Base-by-base conservation (phyloP, 2,888 invertebrate genomes). In the Nemurella pictetii region DNA sequence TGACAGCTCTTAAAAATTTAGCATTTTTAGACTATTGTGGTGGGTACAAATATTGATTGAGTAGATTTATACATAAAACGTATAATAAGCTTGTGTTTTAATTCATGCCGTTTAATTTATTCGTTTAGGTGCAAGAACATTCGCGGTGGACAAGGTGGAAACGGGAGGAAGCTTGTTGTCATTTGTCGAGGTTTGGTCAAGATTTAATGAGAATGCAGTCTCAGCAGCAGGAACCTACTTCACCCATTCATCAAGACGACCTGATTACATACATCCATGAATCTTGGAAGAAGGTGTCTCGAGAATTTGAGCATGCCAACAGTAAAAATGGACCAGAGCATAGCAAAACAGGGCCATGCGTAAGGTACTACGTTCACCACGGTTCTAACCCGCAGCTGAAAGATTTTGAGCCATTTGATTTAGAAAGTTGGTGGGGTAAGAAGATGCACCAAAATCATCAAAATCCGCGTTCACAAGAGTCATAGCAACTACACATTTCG, bases 341-440 rank as follows among this genome's bases (percentile, higher is more conserved):
- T 74, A 83, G 80, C 30, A 86, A 86, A 84, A 83, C 84, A 20
- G 84, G 85, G 1, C 84, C 86, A 27, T 80, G 84, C 74, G 86
- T 86, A 20, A 81, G 83, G 30, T 86, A 86, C 80, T 86, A 86
- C 83, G 83, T 81, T 55, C 86, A 86, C 35, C 84, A 86, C 12
- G 86, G 86, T 80, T 85, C 86, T 28, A 86, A 86, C 73, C 86
- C 86, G 35, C 84, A 86, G 25, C 81, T 86, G 15, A 86, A 86
- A 86, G 87, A 87, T 86, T 87, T 87, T 85, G 85, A 87, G 75
- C 87, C 87, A 36, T 87, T 87, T 85, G 87, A 87, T 32, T 82
- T 87, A 20, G 87, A 87, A 84, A 86, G 84, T 28, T 87, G 86
- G 86, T 87, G 87, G 86, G 86, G 87, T 32, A 85, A 87, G 55